These are phyloP conservation scores for Anolis carolinensis DNA, from an alignment of 2,113 vertebrate genomes.

Conservation along the genomic window DNA sequence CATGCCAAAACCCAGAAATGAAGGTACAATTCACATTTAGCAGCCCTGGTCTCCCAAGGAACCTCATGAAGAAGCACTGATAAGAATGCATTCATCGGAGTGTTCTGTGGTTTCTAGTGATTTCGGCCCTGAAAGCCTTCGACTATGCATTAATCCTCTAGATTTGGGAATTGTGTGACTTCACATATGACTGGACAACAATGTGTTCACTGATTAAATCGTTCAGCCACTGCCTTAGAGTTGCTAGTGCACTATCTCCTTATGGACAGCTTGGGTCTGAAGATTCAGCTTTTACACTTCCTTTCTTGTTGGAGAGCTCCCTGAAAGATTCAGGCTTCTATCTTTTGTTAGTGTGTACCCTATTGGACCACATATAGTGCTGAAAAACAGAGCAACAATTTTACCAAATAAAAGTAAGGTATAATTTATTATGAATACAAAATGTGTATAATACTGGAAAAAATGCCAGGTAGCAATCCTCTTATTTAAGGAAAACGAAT, in stretches of 20 bases:
- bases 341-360: not conserved
- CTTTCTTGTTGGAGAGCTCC: not conserved
- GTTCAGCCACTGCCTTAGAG: not conserved
- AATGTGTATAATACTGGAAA: not conserved
- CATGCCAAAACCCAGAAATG: not conserved
- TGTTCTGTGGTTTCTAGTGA: too few species aligned
- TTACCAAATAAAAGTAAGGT: not conserved
- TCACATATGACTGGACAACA: not conserved
- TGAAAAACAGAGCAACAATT: not conserved
- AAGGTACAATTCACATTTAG: not conserved
- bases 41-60: not conserved
- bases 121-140: too few species aligned
- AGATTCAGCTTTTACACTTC: not conserved
- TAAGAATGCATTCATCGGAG: too few species aligned
- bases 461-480: too few species aligned
- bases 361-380: too few species aligned
- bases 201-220: too few species aligned
- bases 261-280: not conserved
- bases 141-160: not conserved
- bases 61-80: not conserved
- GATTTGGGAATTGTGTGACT: not conserved
- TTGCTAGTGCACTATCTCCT: not conserved
- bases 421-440: not conserved
- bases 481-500: not conserved
- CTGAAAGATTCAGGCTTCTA: not conserved